Conservation (phyloP, 2,888 invertebrate species). For the Ornithoptera alexandrae region DNA sequence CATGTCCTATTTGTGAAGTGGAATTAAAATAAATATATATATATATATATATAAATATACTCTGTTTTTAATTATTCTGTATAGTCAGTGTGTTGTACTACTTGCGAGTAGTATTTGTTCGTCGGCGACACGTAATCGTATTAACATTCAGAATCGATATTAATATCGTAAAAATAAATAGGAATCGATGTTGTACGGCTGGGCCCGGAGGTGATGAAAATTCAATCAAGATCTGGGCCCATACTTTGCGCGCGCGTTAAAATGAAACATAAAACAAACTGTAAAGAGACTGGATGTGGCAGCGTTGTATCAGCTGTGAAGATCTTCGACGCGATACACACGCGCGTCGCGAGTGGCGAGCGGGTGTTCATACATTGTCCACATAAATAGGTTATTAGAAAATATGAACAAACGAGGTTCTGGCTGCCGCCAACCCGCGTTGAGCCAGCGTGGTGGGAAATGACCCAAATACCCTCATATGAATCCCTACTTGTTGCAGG, state of each 20-base stretch:
- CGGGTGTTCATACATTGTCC: neutral
- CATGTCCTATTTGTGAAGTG: no score
- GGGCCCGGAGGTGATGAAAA: constrained; percentile 59
- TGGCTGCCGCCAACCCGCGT: no score
- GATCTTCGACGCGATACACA: constrained; percentile 55
- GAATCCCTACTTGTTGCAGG: no score
- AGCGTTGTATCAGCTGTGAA: constrained; percentile 53
- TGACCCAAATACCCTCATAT: no score
- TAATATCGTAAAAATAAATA: constrained; percentile 33
- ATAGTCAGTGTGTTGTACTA: no score
- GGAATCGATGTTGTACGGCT: constrained; percentile 42
- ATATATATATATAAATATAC: no score
- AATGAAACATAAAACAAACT: constrained; percentile 67
- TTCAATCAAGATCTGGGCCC: constrained; percentile 62
- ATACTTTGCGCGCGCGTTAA: constrained; percentile 59
- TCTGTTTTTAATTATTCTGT: no score
- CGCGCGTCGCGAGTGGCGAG: constrained; percentile 31
- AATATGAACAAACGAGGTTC: no score
- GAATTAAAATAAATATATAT: no score
- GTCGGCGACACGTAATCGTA: neutral
- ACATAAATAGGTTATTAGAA: no score
- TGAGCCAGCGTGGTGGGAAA: no score
- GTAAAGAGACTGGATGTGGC: constrained; percentile 55
- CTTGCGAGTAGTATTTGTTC: no score
- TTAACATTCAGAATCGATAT: constrained; percentile 16